Evolutionary conservation across 2,113 vertebrate genomes (phyloP).

Genomic region (Seriola quinqueradiata): DNA sequence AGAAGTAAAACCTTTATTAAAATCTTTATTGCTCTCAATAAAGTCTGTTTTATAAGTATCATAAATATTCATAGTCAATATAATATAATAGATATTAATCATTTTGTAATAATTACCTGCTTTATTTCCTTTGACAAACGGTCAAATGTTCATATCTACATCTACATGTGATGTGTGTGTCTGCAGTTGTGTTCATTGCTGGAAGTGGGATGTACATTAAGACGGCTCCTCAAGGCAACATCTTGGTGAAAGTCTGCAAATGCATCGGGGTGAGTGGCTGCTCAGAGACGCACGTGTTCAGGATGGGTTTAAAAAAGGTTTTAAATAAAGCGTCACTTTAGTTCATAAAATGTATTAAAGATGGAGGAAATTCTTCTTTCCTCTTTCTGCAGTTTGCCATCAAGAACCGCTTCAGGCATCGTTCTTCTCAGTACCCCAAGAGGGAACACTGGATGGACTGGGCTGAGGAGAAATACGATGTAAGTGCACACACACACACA

Average conservation of each 20-base stretch:
- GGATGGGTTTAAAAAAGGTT: no score
- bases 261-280: constrained; percentile 91
- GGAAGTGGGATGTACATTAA: constrained; percentile 93
- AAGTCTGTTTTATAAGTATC: background rate
- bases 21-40: background rate
- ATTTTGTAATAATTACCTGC: no score
- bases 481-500: constrained; percentile 62
- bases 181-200: constrained; percentile 91
- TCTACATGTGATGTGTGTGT: constrained; percentile 16
- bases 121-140: background rate
- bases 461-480: constrained; percentile 93
- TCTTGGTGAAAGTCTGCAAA: constrained; percentile 88
- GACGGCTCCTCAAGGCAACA: constrained; percentile 90
- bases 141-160: background rate
- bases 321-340: no score
- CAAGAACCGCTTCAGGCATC: constrained; percentile 89
- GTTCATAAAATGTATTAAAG: no score
- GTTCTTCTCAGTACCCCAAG: constrained; percentile 83
- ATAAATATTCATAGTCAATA: background rate
- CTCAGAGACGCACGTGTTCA: background rate
- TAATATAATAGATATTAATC: background rate
- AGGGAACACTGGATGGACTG: constrained; percentile 97
- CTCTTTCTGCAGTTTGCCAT: constrained; percentile 89
- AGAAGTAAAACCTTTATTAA: background rate
- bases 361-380: background rate